Evolutionary conservation across 1,140 invertebrate genomes (phyloP), one percentile per base, ranked within the genome.

Genomic region (Pseudomyrmex gracilis): DNA sequence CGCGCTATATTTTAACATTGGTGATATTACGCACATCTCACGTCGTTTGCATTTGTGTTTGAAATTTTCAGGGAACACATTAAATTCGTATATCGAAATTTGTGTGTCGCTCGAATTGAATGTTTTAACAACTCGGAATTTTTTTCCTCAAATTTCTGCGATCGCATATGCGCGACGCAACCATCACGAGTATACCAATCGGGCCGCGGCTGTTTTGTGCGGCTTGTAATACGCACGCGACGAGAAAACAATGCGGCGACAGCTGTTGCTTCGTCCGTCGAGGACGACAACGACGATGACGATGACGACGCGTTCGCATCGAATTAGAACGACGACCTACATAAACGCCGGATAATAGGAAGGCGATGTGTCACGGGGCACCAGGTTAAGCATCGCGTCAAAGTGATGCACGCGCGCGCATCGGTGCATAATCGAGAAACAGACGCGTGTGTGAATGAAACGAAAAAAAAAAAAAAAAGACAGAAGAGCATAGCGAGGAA

Each of bases 281-380:
- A 67, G 74, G 83, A 24, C 57, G 45, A 24, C 57, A n/a, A 68
- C 68, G 83, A 68, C n/a, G 85, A 20, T 47, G 17, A 34, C 67
- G 45, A 74, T 57, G 77, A 84, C 20, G 61, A 24, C 74, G 60
- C 22, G 20, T 34, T 77, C 66, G 47, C 68, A 70, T 88, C 84
- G 74, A 89, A 88, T 88, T 89, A 84, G 87, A 89, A 84, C 87
- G 70, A 88, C 80, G 84, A 84, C 87, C 87, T 86, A 88, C 87
- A 86, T 89, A 89, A 88, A 87, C 58, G 78, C n/a, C 53, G 57
- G 85, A 86, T 87, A 89, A 88, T 86, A 82, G 78, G 73, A 87
- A 89, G 80, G 87, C 85, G 83, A 83, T 68, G 64, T 61, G 47
- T 34, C 34, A 77, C 70, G 87, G 82, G 61, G 83, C 67, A 63